Base-by-base conservation (phyloP, 2,888 invertebrate genomes). In the Euplexia lucipara region DNA sequence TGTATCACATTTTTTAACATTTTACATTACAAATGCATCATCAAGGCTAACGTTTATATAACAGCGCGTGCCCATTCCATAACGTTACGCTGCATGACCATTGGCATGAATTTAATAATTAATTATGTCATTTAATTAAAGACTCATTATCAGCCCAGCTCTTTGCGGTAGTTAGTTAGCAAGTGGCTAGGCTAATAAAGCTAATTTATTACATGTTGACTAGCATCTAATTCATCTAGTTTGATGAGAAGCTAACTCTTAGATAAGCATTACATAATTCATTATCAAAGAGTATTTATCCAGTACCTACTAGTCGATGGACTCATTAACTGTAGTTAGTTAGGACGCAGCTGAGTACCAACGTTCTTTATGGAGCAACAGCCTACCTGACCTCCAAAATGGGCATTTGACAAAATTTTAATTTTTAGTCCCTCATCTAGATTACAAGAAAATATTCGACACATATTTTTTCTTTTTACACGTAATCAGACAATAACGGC, bases 21-120 rank as follows among this genome's bases (percentile, higher is more conserved):
- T 51, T 75, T 68, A 49, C 32, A 22, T 44, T 44, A 30, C 1
- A 39, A 45, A 39, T 68, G 51, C 70, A 70, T 26, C 12, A 45
- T 30, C 60, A 22, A 58, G 37, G 59, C 70, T 37, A 7, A n/a
- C 10, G 7, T 59, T 65, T 68, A 75, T 75, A 16, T 68, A 75
- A 69, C 45, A 8, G 30, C 37, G 20, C 35, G 67, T 53, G 66
- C 45, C 51, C 59, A 75, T 54, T 41, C 70, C 30, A 22, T 41
- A 70, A 35, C 53, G 48, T 32, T 39, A 66, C 37, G 30, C 61
- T 53, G 59, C 42, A 66, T 51, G 34, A 30, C 20, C 37, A 48
- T 39, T 54, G 37, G 67, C 47, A 44, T 56, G 12, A 34, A 49
- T 68, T 37, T 44, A 42, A 74, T 65, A 10, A 72, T 34, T 26